phyloP scores from a whole-genome alignment of 2,888 invertebrate genomes.

The Mongoloraphidia duomilia region DNA sequence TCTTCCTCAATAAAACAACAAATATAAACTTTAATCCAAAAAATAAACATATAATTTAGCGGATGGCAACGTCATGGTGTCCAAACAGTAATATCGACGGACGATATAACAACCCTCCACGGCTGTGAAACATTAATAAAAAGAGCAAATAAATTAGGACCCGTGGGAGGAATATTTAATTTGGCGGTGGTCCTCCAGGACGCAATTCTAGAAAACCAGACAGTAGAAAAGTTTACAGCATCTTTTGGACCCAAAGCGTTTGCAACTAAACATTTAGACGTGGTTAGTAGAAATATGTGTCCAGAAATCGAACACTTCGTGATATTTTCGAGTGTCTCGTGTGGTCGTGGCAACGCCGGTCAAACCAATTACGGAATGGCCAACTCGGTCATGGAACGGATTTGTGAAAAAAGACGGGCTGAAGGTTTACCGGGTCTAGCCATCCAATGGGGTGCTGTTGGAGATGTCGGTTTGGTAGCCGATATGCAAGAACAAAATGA shows the following conservation, averaged over 20 bases:
- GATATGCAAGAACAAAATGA: constrained; percentile 34
- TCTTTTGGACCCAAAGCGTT: constrained; percentile 65
- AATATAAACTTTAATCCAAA: no score
- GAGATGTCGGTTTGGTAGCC: constrained; percentile 63
- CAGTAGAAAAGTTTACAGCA: constrained; percentile 46
- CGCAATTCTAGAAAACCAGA: constrained; percentile 63
- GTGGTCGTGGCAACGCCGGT: constrained; percentile 82
- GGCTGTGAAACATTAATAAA: constrained; percentile 58
- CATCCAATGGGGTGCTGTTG: constrained; percentile 88
- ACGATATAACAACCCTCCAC: constrained; percentile 51
- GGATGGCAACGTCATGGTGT: constrained; percentile 60
- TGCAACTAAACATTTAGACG: constrained; percentile 69
- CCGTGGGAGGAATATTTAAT: constrained; percentile 77
- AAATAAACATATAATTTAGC: no score
- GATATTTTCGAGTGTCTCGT: constrained; percentile 81
- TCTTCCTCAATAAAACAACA: no score
- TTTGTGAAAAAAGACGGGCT: constrained; percentile 57
- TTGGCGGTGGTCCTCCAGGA: constrained; percentile 71
- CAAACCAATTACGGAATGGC: constrained; percentile 86
- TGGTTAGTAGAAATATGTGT: constrained; percentile 41
- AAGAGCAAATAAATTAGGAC: constrained; percentile 46
- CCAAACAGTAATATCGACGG: constrained; percentile 49
- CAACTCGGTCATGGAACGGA: constrained; percentile 80
- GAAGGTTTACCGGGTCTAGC: constrained; percentile 67
- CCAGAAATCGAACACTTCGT: constrained; percentile 58